A percentile compares a stretch with the other conserved stretches of the same genome.
Conservation (phyloP, 2,113 vertebrate genomes). For the Elgaria multicarinata region DNA sequence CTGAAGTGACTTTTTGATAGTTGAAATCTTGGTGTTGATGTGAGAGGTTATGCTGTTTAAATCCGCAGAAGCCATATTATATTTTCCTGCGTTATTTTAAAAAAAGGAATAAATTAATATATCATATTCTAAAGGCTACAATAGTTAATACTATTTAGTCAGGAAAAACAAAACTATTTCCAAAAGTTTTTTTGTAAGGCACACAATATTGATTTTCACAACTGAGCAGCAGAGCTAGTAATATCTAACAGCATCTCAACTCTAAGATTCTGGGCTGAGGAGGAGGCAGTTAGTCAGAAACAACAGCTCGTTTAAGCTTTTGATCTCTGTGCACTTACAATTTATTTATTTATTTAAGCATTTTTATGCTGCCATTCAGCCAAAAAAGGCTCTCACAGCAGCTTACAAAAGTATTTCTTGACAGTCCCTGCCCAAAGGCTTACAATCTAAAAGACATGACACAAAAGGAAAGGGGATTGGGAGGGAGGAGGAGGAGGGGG, state of each 20-base stretch:
- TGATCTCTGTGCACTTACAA: too few species aligned
- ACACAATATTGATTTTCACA: not conserved
- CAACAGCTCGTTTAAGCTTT: too few species aligned
- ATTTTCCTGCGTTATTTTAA: not conserved
- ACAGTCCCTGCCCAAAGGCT: too few species aligned
- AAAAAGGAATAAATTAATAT: not conserved
- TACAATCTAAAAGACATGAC: too few species aligned
- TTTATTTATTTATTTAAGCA: too few species aligned
- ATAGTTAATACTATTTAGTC: not conserved
- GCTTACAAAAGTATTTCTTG: too few species aligned
- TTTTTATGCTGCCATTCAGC: too few species aligned
- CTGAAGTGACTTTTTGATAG: constrained; percentile 72
- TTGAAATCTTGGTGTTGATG: constrained; percentile 73
- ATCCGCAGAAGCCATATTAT: constrained; percentile 4
- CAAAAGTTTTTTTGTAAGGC: not conserved
- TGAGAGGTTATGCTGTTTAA: constrained; percentile 68
- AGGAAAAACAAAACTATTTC: not conserved
- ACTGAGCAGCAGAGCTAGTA: not conserved
- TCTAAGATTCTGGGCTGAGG: too few species aligned
- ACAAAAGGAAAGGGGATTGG: too few species aligned
- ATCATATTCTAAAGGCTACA: not conserved
- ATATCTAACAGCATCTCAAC: not conserved
- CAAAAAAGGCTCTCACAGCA: too few species aligned
- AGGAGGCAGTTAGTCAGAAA: too few species aligned
- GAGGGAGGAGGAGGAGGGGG: too few species aligned